Base-by-base conservation (phyloP, 2,113 vertebrate species). In the Rissa tridactyla region DNA sequence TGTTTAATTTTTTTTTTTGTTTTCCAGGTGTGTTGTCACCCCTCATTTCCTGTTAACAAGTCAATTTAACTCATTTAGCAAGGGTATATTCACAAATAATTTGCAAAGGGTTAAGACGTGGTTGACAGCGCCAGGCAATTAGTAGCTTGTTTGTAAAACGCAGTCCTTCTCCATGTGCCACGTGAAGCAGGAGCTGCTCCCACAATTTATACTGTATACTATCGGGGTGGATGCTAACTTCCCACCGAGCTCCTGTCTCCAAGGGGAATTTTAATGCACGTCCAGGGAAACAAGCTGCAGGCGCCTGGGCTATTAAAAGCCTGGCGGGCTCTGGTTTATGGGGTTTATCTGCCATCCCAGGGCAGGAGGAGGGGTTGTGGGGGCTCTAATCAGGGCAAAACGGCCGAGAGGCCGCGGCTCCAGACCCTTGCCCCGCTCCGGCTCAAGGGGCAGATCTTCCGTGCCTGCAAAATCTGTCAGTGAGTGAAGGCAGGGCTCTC, bases 161-260 rank as follows among this genome's bases (percentile, higher is more conserved):
- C 25, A 11, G 42, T 38, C 46, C 46, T 73, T 25, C 57, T 73
- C 9, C 0, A 0, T 18, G n/a, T 49, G 46, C 26, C 52, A 49
- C 0, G 0, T 65, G 65, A 40, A 86, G 46, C 47, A 5, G 6
- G 68, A 73, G 60, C 40, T 73, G 30, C 25, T 94, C n/a, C 42
- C 26, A 10, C 1, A 1, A 6, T 51, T 71, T 75, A 38, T 38
- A 38, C 55, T 27, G 3, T 16, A 2, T 1, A 1, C 52, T 5
- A 0, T 13, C 0, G 4, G 79, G 57, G 34, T 34, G 1, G 2
- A 40, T 13, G 36, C 15, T 42, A 49, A 65, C 27, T 72, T 82
- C 62, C 66, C 57, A 40, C 40, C 0, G 0, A 0, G 0, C 10
- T 36, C 3, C 57, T 55, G 29, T 30, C 79, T 79, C 66, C 4